Conservation (phyloP, 1,140 invertebrate species). For the Drosophila simulans region DNA sequence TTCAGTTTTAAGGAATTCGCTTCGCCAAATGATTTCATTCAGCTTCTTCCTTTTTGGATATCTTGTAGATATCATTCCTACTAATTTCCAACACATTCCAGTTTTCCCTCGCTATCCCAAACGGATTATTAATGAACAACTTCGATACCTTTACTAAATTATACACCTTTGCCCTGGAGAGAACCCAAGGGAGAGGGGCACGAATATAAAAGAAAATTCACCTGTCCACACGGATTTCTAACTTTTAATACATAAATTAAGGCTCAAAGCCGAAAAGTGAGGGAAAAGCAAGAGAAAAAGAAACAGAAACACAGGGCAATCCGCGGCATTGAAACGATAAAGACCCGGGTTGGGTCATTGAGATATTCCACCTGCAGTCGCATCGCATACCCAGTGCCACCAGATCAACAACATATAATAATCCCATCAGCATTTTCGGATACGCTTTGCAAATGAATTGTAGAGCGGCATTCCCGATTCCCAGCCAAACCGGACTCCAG, state of each 20-base stretch:
- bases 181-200: neutral
- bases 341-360: slow-evolving; percentile 51
- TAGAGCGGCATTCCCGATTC: slow-evolving; percentile 52
- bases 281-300: slow-evolving; percentile 9
- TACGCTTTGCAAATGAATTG: slow-evolving; percentile 83
- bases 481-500: slow-evolving; percentile 34
- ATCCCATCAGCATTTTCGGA: slow-evolving; percentile 83
- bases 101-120: slow-evolving; percentile 22
- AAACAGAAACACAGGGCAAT: slow-evolving; percentile 62
- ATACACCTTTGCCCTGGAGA: slow-evolving; percentile 43
- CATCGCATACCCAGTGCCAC: slow-evolving; percentile 40
- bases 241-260: slow-evolving; percentile 82
- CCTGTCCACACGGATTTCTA: slow-evolving; percentile 83
- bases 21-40: slow-evolving; percentile 15
- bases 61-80: slow-evolving; percentile 1
- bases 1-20: slow-evolving; percentile 2
- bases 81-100: slow-evolving; percentile 29
- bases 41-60: slow-evolving; percentile 6
- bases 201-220: slow-evolving; percentile 47
- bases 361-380: slow-evolving; percentile 77
- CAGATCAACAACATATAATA: slow-evolving; percentile 76
- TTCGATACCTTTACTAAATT: slow-evolving; percentile 46
- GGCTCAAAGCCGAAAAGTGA: slow-evolving; percentile 58
- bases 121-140: slow-evolving; percentile 49
- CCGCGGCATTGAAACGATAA: slow-evolving; percentile 74